Percentiles rank a stretch among this genome's conserved stretches.
These are phyloP conservation scores for Andrena flavipes DNA, from an alignment of 2,888 invertebrate genomes.

Conservation along the genomic window DNA sequence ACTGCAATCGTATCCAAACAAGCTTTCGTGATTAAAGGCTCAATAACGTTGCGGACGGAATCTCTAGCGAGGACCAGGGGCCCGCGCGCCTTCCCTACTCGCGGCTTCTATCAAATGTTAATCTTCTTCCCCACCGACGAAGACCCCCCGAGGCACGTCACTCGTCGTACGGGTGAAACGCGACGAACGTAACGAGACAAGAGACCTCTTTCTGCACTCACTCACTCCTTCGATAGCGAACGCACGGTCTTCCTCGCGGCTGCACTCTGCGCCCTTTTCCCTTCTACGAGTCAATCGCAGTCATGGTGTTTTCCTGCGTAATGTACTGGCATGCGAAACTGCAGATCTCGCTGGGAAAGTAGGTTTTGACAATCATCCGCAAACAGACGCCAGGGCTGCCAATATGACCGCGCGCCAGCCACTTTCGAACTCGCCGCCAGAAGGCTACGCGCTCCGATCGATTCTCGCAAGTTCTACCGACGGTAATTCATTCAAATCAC, in stretches of 20 bases:
- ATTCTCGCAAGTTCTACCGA: constrained; percentile 3
- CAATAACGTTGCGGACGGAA: constrained; percentile 4
- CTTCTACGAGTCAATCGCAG: constrained; percentile 52
- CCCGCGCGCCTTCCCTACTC: constrained; percentile 48
- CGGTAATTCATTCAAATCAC: not conserved
- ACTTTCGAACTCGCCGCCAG: not conserved
- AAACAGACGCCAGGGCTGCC: constrained; percentile 76
- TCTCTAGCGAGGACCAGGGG: constrained; percentile 40
- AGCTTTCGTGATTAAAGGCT: not conserved
- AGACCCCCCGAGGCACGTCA: constrained; percentile 66
- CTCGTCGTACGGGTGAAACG: constrained; percentile 64
- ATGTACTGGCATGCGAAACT: constrained; percentile 60
- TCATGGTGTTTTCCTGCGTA: constrained; percentile 62
- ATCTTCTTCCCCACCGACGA: constrained; percentile 61
- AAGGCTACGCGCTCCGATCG: not conserved
- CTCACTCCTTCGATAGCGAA: constrained; percentile 56
- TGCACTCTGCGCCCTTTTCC: constrained; percentile 48
- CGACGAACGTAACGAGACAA: constrained; percentile 57
- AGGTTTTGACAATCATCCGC: constrained; percentile 83
- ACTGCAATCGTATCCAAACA: constrained; percentile 63
- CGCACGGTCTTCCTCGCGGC: constrained; percentile 48
- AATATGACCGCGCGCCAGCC: constrained; percentile 50
- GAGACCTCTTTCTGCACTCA: constrained; percentile 57
- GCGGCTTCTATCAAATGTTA: constrained; percentile 39
- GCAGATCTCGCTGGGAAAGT: constrained; percentile 73